Base-by-base conservation (phyloP, 2,113 vertebrate genomes). In the Corythoichthys intestinalis region DNA sequence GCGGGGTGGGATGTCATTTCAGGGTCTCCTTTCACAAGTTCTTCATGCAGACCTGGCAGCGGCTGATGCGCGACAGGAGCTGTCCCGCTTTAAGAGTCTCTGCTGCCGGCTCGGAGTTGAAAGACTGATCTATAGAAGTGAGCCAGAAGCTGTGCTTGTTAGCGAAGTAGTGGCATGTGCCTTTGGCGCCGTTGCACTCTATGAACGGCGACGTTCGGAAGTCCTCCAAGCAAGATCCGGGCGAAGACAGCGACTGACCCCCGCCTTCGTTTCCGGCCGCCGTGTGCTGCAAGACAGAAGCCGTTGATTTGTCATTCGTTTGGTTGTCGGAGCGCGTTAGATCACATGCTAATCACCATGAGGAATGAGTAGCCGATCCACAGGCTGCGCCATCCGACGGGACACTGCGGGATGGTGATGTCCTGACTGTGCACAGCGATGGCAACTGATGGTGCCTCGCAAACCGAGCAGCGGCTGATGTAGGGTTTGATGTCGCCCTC, bases 1-100 rank as follows among this genome's bases (percentile, higher is more conserved):
- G 38, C 50, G 44, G 56, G 66, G 37, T 72, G 53, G 6, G 1
- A 28, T 65, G 61, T 50, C 35, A 59, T 50, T 63, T 49, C 66
- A 41, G 11, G 14, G 5, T 49, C 44, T 28, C 41, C 75, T 69
- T 50, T 95, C 92, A 98, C 83, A 99, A 85, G 90, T 98, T 98
- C 92, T 99, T 99, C 97, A 99, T 98, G 88, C 97, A 99, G 79
- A 99, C 97, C 90, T 99, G 97, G 83, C 97, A 99, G 75, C 97
- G 95, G 91, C 97, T 96, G 87, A 98, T 95, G 60, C 95, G 95
- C 0, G 94, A 94, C 83, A 94, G 93, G 72, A 96, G 94, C 87
- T 98, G 96, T 59, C 96, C 96, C 0, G 95, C 96, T 87, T 99
- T 99, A 50, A 98, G 94, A 0, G 97, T 99, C 81, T 98, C 95